Conservation (phyloP, 2,888 invertebrate genomes). For the Meganola albula region DNA sequence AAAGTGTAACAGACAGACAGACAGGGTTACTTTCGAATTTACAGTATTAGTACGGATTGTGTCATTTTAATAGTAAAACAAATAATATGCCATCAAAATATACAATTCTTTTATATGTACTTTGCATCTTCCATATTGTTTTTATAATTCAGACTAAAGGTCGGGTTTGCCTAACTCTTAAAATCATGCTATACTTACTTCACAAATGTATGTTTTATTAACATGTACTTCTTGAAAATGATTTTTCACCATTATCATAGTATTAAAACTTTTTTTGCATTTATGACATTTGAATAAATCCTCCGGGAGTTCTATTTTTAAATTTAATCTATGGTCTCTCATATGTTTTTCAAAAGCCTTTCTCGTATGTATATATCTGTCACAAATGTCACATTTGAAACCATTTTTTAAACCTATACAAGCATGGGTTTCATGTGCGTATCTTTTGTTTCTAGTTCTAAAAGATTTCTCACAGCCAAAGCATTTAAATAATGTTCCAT, state of each 20-base stretch:
- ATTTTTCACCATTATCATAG: slow-evolving; percentile 37
- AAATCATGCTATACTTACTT: slow-evolving; percentile 51
- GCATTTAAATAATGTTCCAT: slow-evolving; percentile 47
- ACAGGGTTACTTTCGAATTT: too few relatives aligned
- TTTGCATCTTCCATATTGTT: too few relatives aligned
- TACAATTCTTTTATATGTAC: too few relatives aligned
- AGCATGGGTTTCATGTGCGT: slow-evolving; percentile 49
- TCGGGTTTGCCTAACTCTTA: too few relatives aligned
- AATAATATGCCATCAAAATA: too few relatives aligned
- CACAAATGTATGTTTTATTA: slow-evolving; percentile 61
- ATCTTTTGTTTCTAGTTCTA: slow-evolving; percentile 41
- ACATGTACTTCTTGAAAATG: slow-evolving; percentile 41
- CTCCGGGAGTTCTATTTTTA: slow-evolving; percentile 36
- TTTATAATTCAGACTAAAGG: too few relatives aligned
- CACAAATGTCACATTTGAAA: slow-evolving; percentile 53
- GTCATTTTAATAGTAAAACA: too few relatives aligned
- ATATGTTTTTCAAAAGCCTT: slow-evolving; percentile 51
- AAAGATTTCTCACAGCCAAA: slow-evolving; percentile 61
- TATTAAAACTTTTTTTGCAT: slow-evolving; percentile 46
- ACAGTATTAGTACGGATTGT: too few relatives aligned
- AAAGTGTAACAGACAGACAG: too few relatives aligned
- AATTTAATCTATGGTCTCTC: slow-evolving; percentile 47
- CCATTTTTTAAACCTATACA: slow-evolving; percentile 59
- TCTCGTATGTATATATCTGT: slow-evolving; percentile 45
- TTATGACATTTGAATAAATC: slow-evolving; percentile 53